These are phyloP conservation scores for Drosophila longiperda DNA, from an alignment of 2,888 invertebrate species.

Conservation along the genomic window DNA sequence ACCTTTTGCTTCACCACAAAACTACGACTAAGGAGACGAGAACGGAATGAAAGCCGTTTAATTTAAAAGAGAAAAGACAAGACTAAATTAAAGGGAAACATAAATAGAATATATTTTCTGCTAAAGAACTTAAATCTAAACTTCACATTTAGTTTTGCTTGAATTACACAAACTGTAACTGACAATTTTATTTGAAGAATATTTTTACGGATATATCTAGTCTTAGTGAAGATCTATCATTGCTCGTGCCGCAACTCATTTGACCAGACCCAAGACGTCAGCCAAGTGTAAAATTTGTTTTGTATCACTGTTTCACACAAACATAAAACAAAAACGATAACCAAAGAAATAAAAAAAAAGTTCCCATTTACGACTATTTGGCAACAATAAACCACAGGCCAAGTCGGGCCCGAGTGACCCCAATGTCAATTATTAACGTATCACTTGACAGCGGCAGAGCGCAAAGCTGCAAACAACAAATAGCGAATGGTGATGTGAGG, in stretches of 20 bases:
- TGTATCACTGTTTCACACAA: slow-evolving; percentile 52
- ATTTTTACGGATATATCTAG: neutral
- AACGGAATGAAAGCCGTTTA: neutral
- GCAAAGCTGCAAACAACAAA: slow-evolving; percentile 76
- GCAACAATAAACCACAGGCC: slow-evolving; percentile 70
- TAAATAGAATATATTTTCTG: neutral
- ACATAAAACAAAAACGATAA: slow-evolving; percentile 6
- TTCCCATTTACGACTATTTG: slow-evolving; percentile 57
- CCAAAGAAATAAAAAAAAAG: slow-evolving; percentile 16
- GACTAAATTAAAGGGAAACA: neutral
- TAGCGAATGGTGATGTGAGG: slow-evolving; percentile 70
- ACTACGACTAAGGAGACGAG: neutral
- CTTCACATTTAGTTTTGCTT: neutral
- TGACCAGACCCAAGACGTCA: slow-evolving; percentile 53
- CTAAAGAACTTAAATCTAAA: neutral
- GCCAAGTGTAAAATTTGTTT: slow-evolving; percentile 72
- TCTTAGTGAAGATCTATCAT: slow-evolving; percentile 5
- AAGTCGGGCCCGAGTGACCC: slow-evolving; percentile 75
- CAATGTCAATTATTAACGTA: slow-evolving; percentile 84
- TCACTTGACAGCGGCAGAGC: slow-evolving; percentile 79
- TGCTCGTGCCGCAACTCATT: slow-evolving; percentile 54
- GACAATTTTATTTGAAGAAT: slow-evolving; percentile 1
- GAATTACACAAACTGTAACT: neutral
- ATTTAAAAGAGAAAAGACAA: neutral
- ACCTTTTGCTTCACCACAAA: neutral